A percentile compares a stretch with the other conserved stretches of the same genome.
phyloP scores from a whole-genome alignment of 2,113 vertebrate species.

The Natator depressus region DNA sequence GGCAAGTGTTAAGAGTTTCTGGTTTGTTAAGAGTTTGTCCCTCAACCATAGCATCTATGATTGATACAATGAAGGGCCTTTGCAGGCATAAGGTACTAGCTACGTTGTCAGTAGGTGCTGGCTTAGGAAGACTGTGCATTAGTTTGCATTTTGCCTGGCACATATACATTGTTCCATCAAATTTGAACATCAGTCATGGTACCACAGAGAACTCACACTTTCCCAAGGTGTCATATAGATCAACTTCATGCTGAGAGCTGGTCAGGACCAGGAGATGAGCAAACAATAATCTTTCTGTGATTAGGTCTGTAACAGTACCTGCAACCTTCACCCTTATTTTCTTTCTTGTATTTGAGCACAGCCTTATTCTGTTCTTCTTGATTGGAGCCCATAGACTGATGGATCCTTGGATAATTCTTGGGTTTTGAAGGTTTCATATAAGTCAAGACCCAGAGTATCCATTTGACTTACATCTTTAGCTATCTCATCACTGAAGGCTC shows the following conservation, averaged over 20 bases:
- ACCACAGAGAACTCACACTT: not conserved
- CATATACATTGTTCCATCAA: not conserved
- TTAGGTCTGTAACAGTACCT: not conserved
- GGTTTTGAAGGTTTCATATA: not conserved
- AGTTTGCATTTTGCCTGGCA: not conserved
- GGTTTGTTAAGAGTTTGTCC: not conserved
- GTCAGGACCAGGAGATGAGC: not conserved
- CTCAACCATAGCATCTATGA: not conserved
- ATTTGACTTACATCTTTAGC: not conserved
- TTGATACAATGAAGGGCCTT: not conserved
- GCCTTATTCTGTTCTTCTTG: no score
- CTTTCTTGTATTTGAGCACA: no score
- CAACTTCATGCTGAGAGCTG: not conserved
- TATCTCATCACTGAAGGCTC: not conserved
- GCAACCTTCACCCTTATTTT: no score
- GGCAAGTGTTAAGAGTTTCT: not conserved
- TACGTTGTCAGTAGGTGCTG: not conserved
- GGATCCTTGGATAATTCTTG: no score
- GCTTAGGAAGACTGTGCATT: not conserved
- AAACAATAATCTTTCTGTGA: not conserved
- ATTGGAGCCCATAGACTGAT: no score
- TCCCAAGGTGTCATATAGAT: not conserved
- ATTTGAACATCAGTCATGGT: not conserved
- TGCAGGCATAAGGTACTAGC: not conserved
- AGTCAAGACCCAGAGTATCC: not conserved